A percentile compares a stretch with the other conserved stretches of the same genome.
phyloP scores from a whole-genome alignment of 2,888 invertebrate species.

The Hypercompe scribonia region DNA sequence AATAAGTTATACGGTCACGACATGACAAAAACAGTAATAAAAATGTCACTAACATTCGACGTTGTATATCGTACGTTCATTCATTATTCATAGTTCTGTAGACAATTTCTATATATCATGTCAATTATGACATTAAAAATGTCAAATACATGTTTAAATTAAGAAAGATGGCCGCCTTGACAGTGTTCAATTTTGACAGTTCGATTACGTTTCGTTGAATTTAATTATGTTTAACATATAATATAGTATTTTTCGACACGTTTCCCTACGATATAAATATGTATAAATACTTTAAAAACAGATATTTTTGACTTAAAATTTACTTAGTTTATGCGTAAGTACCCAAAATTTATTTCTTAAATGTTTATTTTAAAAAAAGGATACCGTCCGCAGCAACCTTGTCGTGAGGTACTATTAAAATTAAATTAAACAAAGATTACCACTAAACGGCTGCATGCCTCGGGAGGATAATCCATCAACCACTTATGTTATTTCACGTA shows the following conservation, averaged over 20 bases:
- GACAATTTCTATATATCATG: conserved; percentile 30
- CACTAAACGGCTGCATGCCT: conserved; percentile 63
- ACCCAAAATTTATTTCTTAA: neutral
- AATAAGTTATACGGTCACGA: conserved; percentile 42
- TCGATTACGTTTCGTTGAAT: neutral
- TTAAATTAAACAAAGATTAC: conserved; percentile 80
- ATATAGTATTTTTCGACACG: conserved; percentile 1
- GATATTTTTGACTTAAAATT: neutral
- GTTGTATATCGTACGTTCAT: conserved; percentile 37
- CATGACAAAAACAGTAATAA: conserved; percentile 49
- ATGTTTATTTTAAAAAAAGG: conserved; percentile 14
- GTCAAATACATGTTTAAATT: conserved; percentile 19
- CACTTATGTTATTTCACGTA: conserved; percentile 60
- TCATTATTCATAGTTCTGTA: conserved; percentile 43
- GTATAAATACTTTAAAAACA: neutral
- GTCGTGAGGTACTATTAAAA: conserved; percentile 73
- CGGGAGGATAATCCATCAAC: conserved; percentile 67
- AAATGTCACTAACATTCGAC: conserved; percentile 46
- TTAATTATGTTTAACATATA: conserved; percentile 3
- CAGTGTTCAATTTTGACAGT: conserved; percentile 11
- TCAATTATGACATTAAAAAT: conserved; percentile 19
- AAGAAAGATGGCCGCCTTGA: conserved; percentile 8
- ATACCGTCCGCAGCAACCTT: conserved; percentile 59
- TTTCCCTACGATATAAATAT: neutral
- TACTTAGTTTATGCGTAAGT: neutral